A percentile compares a stretch with the other conserved stretches of the same genome.
These are phyloP conservation scores for Halictus quadricinctus DNA, from an alignment of 2,888 invertebrate species.

Conservation along the genomic window DNA sequence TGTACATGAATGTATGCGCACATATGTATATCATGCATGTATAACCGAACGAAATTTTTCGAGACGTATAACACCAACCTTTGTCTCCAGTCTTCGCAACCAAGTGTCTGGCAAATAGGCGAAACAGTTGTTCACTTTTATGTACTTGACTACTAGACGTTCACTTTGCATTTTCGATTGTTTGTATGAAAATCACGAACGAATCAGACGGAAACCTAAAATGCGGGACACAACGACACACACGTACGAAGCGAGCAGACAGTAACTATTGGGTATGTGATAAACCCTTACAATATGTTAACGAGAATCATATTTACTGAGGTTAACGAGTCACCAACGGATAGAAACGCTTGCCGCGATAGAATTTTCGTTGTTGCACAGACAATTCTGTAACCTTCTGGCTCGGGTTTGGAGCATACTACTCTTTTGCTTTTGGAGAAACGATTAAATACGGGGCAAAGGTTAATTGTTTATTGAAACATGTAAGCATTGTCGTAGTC, in stretches of 20 bases:
- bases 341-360: neutral
- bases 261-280: constrained; percentile 46
- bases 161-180: constrained; percentile 80
- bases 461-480: constrained; percentile 51
- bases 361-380: neutral
- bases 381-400: neutral
- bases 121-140: constrained; percentile 83
- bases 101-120: constrained; percentile 80
- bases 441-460: constrained; percentile 42
- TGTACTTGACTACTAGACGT: constrained; percentile 82
- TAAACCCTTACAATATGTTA: constrained; percentile 30
- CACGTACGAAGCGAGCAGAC: constrained; percentile 29
- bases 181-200: constrained; percentile 10
- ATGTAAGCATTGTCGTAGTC: neutral
- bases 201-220: constrained; percentile 11
- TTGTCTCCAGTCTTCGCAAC: constrained; percentile 71
- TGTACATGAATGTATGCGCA: neutral
- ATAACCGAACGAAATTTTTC: neutral
- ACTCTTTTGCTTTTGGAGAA: neutral
- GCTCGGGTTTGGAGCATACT: neutral
- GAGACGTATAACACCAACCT: constrained; percentile 66
- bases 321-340: constrained; percentile 30
- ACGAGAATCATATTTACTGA: constrained; percentile 15
- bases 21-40: neutral
- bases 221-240: constrained; percentile 2